These are phyloP conservation scores for Opisthocomus hoazin DNA, from an alignment of 2,113 vertebrate genomes.

Conservation along the genomic window DNA sequence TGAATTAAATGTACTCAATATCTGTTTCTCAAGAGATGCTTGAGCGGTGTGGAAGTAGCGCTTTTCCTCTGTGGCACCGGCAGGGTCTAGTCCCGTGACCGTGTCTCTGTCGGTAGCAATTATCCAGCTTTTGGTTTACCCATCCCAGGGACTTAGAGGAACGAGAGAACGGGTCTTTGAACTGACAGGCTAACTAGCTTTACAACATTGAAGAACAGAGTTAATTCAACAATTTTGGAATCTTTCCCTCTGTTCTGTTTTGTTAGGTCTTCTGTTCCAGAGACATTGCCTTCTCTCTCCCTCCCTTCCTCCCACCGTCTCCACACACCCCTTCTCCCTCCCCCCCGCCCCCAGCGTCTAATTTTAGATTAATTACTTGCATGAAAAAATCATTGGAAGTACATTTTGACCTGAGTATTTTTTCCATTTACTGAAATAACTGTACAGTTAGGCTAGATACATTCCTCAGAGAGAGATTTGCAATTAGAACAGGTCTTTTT, in stretches of 20 bases:
- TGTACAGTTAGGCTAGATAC: background rate
- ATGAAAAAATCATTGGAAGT: background rate
- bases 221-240: constrained; percentile 24
- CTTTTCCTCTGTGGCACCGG: background rate
- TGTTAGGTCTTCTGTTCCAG: background rate
- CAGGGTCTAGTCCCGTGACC: background rate
- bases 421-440: background rate
- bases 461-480: background rate
- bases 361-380: background rate
- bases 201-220: background rate
- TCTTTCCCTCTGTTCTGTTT: background rate
- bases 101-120: constrained; percentile 25
- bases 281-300: background rate
- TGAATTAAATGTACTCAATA: background rate
- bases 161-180: background rate
- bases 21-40: constrained; percentile 25
- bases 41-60: background rate
- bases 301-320: background rate
- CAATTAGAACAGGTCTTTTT: background rate
- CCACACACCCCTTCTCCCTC: background rate
- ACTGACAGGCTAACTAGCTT: constrained; percentile 37
- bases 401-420: background rate
- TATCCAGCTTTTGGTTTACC: constrained; percentile 31
- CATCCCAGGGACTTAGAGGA: background rate
- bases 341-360: accelerated